phyloP scores from a whole-genome alignment of 1,140 invertebrate genomes.

The Ips nitidus region DNA sequence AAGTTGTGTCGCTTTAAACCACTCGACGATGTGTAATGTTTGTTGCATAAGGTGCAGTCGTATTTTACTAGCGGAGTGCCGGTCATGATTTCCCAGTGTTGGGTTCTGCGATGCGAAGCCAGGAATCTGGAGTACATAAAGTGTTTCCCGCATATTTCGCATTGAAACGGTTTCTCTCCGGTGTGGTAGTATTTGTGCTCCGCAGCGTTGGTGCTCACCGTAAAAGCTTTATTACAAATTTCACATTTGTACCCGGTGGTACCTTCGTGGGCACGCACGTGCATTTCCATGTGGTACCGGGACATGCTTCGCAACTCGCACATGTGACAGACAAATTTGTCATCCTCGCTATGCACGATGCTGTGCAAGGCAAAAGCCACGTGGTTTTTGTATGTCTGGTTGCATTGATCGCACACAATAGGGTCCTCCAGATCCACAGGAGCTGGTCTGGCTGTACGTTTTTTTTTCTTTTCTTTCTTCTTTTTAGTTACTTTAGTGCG shows the following conservation, averaged over 20 bases:
- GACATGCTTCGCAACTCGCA: slow-evolving; percentile 53
- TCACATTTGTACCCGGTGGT: slow-evolving; percentile 56
- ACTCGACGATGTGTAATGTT: slow-evolving; percentile 46
- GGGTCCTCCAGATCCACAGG: slow-evolving; percentile 53
- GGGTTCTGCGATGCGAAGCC: slow-evolving; percentile 46
- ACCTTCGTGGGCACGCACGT: slow-evolving; percentile 51
- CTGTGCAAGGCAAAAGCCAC: slow-evolving; percentile 44
- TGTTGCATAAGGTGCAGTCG: slow-evolving; percentile 47
- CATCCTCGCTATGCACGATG: slow-evolving; percentile 47
- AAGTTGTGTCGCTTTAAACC: slow-evolving; percentile 44
- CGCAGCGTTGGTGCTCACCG: slow-evolving; percentile 53
- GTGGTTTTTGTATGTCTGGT: slow-evolving; percentile 44
- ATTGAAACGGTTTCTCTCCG: slow-evolving; percentile 62
- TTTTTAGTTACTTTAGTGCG: slow-evolving; percentile 19
- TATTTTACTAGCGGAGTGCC: slow-evolving; percentile 47
- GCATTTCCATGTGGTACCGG: slow-evolving; percentile 52
- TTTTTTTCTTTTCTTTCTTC: slow-evolving; percentile 19
- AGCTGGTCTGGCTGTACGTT: slow-evolving; percentile 52
- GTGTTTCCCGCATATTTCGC: slow-evolving; percentile 62
- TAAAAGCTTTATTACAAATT: slow-evolving; percentile 55
- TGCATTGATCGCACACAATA: slow-evolving; percentile 46
- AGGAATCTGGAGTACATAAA: slow-evolving; percentile 50
- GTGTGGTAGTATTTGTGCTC: slow-evolving; percentile 56
- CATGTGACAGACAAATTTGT: slow-evolving; percentile 49
- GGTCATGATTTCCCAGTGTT: slow-evolving; percentile 50